Evolutionary conservation across 1,140 invertebrate genomes (phyloP), one percentile per base, ranked within the genome.

Genomic region (Aphaenogaster ashmeadi): DNA sequence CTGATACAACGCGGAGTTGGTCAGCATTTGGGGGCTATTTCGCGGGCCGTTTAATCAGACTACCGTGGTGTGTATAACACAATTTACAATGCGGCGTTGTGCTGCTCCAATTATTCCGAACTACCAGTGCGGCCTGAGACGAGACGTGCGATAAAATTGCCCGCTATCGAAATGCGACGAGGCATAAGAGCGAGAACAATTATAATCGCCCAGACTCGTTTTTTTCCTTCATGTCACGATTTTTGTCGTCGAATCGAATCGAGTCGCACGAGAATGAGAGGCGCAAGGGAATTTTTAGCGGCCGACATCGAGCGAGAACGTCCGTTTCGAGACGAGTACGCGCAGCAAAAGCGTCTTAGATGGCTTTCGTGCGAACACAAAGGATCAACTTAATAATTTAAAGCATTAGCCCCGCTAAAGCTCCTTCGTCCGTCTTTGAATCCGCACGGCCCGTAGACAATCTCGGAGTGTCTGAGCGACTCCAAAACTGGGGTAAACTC

Each of bases 71-170:
- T 50, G n/a, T 58, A 64, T 74, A 74, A 87, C 27, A 27, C 66
- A 52, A 87, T 75, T 83, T 56, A 47, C 80, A 75, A 89, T 84
- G 81, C 81, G 78, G 86, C n/a, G 52, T 56, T 66, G 74, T 60
- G 47, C 67, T 36, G 50, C 36, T 18, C 64, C 62, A 60, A 60
- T 86, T 38, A 77, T 72, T 54, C 54, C 8, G 11, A 80, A 71
- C 21, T 52, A 36, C 21, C 54, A 47, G 52, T 75, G 74, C 58
- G 56, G 52, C 18, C 44, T 21, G 78, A 72, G 27, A 60, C 60
- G 27, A 27, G 27, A 41, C 72, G n/a, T 9, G 52, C 62, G 77
- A 88, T 88, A 69, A 58, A 84, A 89, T 89, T 62, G 56, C 38
- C 11, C 69, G 11, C 27, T 38, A 15, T 18, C 38, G 44, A 54